Base-by-base conservation (phyloP, 2,888 invertebrate species). In the Lycaena phlaeas region DNA sequence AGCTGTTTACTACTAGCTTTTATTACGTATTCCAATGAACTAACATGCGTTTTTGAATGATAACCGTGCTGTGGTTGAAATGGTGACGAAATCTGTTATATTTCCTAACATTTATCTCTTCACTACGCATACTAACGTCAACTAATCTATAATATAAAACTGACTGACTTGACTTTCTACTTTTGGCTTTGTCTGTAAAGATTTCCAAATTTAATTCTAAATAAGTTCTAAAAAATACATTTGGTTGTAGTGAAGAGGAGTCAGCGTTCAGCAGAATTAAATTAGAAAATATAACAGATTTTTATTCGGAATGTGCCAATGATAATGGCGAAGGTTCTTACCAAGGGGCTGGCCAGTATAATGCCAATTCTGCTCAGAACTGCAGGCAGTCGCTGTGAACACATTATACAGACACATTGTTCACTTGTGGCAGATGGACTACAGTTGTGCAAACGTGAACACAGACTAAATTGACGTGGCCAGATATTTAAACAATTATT, bases 361-460 rank as follows among this genome's bases (percentile, higher is more conserved):
- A 94, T 93, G 91, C 94, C 94, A 91, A 94, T 94, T 90, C 94
- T 92, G 92, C 92, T 94, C 90, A 94, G 92, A 87, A 94, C 94
- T 89, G 94, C 94, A 88, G 94, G 94, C 88, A 94, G 92, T 88
- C 94, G 94, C 94, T 94, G 94, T 86, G 93, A 90, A 88, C 81
- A 88, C 87, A 89, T 87, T 85, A 88, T 87, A 87, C 86, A 87
- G 82, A 87, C 78, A 77, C 55, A 71, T 76, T 74, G 73, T 82
- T 84, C 84, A 85, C 85, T 78, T 78, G 78, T 79, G 81, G 75
- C 68, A 63, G 70, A 76, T 81, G 82, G 64, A 64, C 73, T 70
- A 66, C 68, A 61, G 56, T 59, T 61, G 84, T 81, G 82, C 78
- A 68, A 62, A 62, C 60, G 74, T 77, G 78, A 76, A 69, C 68